Conservation (phyloP, 2,888 invertebrate genomes). For the Epirrhoe tristata region DNA sequence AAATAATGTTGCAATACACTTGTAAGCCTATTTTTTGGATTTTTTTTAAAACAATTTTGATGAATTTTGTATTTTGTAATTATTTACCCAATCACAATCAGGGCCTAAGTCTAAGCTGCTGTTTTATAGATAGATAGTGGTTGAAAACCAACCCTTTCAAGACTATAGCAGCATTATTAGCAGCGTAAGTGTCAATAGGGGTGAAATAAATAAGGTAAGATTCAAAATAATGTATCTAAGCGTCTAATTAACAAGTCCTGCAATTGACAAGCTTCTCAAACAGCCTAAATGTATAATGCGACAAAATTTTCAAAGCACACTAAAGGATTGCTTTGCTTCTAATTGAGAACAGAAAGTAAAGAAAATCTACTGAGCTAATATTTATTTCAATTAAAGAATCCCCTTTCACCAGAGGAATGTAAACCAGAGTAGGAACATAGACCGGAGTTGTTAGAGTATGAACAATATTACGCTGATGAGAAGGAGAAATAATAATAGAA, state of each 20-base stretch:
- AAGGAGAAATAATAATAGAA: too few species aligned
- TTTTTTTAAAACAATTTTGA: too few species aligned
- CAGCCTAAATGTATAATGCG: constrained; percentile 42
- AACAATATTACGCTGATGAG: neutral
- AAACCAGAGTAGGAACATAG: too few species aligned
- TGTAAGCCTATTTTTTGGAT: too few species aligned
- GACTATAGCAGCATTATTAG: too few species aligned
- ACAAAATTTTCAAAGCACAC: constrained; percentile 42
- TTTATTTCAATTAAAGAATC: constrained; percentile 78
- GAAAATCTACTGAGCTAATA: constrained; percentile 76
- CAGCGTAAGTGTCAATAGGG: neutral
- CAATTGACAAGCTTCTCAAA: constrained; percentile 37
- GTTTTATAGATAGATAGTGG: too few species aligned
- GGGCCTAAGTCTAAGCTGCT: neutral
- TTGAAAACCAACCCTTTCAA: neutral
- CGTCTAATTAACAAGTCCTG: constrained; percentile 33
- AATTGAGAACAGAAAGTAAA: constrained; percentile 59
- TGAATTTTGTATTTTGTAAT: too few species aligned
- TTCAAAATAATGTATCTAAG: constrained; percentile 12
- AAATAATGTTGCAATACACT: too few species aligned
- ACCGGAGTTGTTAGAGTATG: neutral
- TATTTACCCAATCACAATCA: too few species aligned
- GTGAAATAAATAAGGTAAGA: constrained; percentile 10
- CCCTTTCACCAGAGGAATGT: constrained; percentile 31
- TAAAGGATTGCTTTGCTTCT: constrained; percentile 52